Percentiles rank a stretch among this genome's conserved stretches.
Evolutionary conservation across 23 tunicate genomes (phyloP).

Genomic region (Oikopleura dioica): DNA sequence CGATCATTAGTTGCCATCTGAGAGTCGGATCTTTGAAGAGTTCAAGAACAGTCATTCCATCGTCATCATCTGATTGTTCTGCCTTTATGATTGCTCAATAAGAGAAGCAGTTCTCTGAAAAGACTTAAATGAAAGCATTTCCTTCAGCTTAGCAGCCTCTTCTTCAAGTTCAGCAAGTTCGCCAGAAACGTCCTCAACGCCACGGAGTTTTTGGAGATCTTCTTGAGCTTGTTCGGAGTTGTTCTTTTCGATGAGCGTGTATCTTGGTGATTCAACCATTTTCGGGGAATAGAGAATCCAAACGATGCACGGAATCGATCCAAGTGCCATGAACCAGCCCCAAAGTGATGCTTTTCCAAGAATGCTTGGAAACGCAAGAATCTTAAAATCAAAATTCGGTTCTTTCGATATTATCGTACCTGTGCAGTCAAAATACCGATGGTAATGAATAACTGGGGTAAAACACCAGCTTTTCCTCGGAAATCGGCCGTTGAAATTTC

Average conservation of each 20-base stretch:
- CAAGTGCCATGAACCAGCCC: neutral
- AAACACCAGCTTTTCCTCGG: constrained; percentile 51
- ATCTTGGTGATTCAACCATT: constrained; percentile 46
- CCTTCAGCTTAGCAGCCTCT: constrained; percentile 24
- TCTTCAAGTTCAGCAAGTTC: constrained; percentile 35
- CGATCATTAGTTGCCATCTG: constrained; percentile 43
- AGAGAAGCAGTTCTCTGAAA: no score
- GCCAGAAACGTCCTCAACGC: constrained; percentile 21
- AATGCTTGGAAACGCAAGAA: neutral
- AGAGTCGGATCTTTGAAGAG: constrained; percentile 19
- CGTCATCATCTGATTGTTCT: constrained; percentile 16
- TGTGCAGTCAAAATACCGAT: constrained; percentile 32
- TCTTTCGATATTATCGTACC: no score
- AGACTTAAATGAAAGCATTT: no score
- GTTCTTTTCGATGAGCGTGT: constrained; percentile 26
- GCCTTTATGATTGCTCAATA: no score
- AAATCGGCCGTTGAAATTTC: constrained; percentile 51
- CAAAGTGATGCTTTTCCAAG: neutral
- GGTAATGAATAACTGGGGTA: constrained; percentile 44
- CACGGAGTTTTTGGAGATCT: constrained; percentile 35
- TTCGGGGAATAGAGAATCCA: constrained; percentile 25
- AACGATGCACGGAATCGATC: constrained; percentile 21
- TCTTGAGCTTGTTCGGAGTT: constrained; percentile 24
- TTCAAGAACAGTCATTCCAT: constrained; percentile 20
- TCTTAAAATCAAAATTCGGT: no score